Conservation (phyloP, 2,113 vertebrate species). For the Salvelinus alpinus region DNA sequence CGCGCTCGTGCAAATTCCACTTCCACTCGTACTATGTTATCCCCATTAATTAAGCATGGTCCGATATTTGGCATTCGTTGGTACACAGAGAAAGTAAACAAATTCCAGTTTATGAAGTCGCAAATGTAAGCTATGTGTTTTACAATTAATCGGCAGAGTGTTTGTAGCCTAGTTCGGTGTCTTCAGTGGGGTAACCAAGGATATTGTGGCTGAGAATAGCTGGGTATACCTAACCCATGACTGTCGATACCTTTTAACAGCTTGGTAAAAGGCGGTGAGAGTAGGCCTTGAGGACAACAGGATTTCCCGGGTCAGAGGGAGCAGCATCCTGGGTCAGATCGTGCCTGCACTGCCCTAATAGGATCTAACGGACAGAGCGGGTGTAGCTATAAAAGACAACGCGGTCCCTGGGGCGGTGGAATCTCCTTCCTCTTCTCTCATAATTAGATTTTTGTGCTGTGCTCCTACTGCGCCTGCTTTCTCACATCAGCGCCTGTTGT, state of each 20-base stretch:
- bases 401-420: slow-evolving; percentile 54
- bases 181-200: too few species aligned
- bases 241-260: background rate
- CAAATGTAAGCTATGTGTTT: too few species aligned
- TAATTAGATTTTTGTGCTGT: slow-evolving; percentile 59
- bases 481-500: slow-evolving; percentile 38
- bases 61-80: too few species aligned
- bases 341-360: slow-evolving; percentile 64
- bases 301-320: slow-evolving; percentile 56
- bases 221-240: background rate
- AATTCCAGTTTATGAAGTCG: too few species aligned
- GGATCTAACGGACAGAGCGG: slow-evolving; percentile 59
- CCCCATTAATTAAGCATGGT: too few species aligned
- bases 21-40: too few species aligned
- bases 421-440: slow-evolving; percentile 56
- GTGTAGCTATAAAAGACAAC: slow-evolving; percentile 21
- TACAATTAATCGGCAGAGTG: too few species aligned
- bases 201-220: too few species aligned
- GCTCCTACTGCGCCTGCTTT: slow-evolving; percentile 15
- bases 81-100: too few species aligned
- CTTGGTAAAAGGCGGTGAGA: background rate
- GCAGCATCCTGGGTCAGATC: slow-evolving; percentile 33
- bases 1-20: background rate
- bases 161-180: too few species aligned
- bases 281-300: slow-evolving; percentile 25